Evolutionary conservation across 2,888 invertebrate genomes (phyloP).

Genomic region (Sicus ferrugineus): DNA sequence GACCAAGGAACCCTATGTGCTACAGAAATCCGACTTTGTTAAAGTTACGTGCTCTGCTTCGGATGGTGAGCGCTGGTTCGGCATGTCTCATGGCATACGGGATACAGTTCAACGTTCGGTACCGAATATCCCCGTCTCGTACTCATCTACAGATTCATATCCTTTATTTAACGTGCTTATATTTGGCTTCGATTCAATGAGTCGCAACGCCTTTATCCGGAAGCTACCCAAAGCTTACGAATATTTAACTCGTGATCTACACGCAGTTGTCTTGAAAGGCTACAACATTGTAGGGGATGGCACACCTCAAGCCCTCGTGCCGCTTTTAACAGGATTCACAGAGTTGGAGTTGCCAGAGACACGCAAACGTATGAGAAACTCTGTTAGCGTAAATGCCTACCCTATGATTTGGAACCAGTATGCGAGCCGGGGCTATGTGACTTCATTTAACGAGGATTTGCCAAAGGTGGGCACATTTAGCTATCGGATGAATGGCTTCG

Average conservation of each 20-base stretch:
- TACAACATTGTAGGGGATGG: conserved; percentile 89
- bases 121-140: conserved; percentile 36
- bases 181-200: conserved; percentile 89
- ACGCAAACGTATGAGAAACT: conserved; percentile 72
- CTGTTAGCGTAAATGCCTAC: conserved; percentile 76
- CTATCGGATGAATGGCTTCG: conserved; percentile 87
- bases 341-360: conserved; percentile 91
- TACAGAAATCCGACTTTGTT: conserved; percentile 76
- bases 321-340: conserved; percentile 83
- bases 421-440: conserved; percentile 74
- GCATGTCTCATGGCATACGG: conserved; percentile 70
- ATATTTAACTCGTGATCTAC: conserved; percentile 71
- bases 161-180: conserved; percentile 75
- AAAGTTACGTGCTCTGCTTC: conserved; percentile 71
- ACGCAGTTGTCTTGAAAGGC: conserved; percentile 74
- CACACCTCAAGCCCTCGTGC: conserved; percentile 86
- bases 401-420: conserved; percentile 88
- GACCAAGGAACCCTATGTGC: conserved; percentile 69
- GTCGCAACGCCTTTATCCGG: conserved; percentile 81
- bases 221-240: conserved; percentile 79
- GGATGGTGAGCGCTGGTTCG: conserved; percentile 69
- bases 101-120: conserved; percentile 58
- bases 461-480: conserved; percentile 87
- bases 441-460: conserved; percentile 88
- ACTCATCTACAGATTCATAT: conserved; percentile 20